Base-by-base conservation (phyloP, 2,797 vertebrate species). In the Channa striata region DNA sequence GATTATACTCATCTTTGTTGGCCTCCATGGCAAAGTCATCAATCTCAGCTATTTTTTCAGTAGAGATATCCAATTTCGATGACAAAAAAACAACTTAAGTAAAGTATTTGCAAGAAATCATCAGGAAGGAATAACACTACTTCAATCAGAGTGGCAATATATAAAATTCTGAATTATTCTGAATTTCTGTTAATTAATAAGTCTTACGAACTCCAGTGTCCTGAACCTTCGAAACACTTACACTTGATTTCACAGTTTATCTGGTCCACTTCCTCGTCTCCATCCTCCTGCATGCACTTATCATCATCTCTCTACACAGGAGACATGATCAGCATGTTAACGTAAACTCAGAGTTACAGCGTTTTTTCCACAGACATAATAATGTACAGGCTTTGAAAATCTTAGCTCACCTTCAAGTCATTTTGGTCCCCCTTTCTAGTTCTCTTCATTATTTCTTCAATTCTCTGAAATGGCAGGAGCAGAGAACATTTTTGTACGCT, bases 381-480 rank as follows among this genome's bases (percentile, higher is more conserved):
- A 3, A 56, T 39, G 30, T 8, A 17, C 47, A 5, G 3, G 33
- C 19, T 21, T 51, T 58, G 11, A 17, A 8, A 59, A 48, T 1
- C 14, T 39, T 47, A 61, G 43, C 89, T 86, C 92, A 96, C 98
- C 95, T 96, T 97, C 17, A 80, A 90, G 65, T 96, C 92, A 0
- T 39, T 90, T 64, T 90, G 93, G 11, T 97, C 95, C 0, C 93
- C 93, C 92, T 96, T 97, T 73, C 97, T 95, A 0, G 96, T 98
- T 91, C 96, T 95, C 87, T 96, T 97, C 97, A 97, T 99, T 83
- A 98, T 98, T 93, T 98, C 96, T 74, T 98, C 96, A 43, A 97
- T 97, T 93, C 97, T 95, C 97, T 98, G 86, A 52, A 87, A 84
- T 51, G 66, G n/a, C n/a, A n/a, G n/a, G n/a, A n/a, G n/a, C n/a